phyloP scores from a whole-genome alignment of 2,113 vertebrate genomes.

The Erythrolamprus reginae region DNA sequence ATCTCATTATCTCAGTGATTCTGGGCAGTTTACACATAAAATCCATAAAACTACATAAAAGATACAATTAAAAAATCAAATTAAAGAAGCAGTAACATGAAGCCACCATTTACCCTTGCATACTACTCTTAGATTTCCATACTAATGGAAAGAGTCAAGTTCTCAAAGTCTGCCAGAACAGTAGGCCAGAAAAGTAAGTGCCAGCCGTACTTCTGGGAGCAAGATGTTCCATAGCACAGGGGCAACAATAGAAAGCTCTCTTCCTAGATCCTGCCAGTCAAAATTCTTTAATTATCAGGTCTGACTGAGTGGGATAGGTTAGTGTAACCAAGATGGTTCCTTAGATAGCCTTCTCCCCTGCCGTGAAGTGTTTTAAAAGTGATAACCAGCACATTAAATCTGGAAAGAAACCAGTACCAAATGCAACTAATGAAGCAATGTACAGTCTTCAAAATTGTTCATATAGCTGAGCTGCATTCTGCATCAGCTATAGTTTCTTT shows the following conservation, averaged over 20 bases:
- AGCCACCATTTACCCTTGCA: background rate
- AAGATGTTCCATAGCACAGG: background rate
- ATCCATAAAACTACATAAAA: background rate
- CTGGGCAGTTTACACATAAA: background rate
- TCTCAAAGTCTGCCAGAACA: background rate
- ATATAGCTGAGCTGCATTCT: background rate
- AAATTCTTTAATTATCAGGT: too few relatives aligned
- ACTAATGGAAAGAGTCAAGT: background rate
- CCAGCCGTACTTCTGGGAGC: background rate
- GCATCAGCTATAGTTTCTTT: background rate
- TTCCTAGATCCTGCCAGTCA: too few relatives aligned
- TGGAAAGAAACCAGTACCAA: background rate
- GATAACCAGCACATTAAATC: background rate
- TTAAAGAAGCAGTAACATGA: background rate
- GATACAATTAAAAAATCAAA: background rate
- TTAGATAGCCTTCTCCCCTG: background rate
- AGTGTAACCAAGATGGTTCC: background rate
- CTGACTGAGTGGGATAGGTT: background rate
- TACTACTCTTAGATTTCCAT: background rate
- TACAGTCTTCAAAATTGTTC: background rate
- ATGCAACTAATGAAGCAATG: background rate
- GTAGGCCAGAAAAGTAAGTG: background rate
- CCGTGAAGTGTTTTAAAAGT: background rate
- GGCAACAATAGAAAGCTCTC: background rate
- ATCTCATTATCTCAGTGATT: background rate